These are phyloP conservation scores for Catocala sponsa DNA, from an alignment of 2,888 invertebrate genomes.

Conservation along the genomic window DNA sequence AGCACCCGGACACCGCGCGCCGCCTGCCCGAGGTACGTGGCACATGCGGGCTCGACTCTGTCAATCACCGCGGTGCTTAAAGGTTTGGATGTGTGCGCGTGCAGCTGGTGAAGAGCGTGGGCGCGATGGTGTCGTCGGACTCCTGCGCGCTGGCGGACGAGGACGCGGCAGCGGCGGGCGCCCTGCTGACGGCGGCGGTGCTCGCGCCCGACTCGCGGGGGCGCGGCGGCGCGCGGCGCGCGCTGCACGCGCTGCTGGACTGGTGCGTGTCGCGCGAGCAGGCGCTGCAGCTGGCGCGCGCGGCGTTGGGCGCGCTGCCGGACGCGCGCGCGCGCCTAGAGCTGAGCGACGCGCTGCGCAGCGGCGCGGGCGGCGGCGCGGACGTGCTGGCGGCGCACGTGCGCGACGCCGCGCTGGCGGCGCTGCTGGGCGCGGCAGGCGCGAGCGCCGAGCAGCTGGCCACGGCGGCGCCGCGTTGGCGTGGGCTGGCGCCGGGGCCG, in stretches of 20 bases:
- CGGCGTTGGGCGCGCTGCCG: constrained; percentile 25
- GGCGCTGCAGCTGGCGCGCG: constrained; percentile 19
- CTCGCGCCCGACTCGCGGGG: constrained; percentile 26
- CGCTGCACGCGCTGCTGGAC: constrained; percentile 39
- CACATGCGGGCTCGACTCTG: too few relatives aligned
- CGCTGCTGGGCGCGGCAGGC: constrained; percentile 23
- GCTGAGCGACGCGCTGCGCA: constrained; percentile 47
- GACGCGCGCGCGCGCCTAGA: constrained; percentile 28
- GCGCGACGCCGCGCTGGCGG: constrained; percentile 25
- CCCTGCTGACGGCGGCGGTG: constrained; percentile 31
- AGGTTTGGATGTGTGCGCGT: too few relatives aligned
- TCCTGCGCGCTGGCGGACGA: constrained; percentile 26
- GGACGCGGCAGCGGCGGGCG: constrained; percentile 27
- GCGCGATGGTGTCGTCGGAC: constrained; percentile 14
- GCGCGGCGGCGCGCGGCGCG: constrained; percentile 25
- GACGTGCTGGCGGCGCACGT: constrained; percentile 28
- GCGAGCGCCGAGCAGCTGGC: not conserved
- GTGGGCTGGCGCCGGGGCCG: constrained; percentile 16
- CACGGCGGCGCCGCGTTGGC: constrained; percentile 25
- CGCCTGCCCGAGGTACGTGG: constrained; percentile 10
- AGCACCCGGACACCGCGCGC: constrained; percentile 23
- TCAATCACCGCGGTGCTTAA: too few relatives aligned
- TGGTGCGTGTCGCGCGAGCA: constrained; percentile 16
- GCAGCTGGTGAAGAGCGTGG: constrained; percentile 4
- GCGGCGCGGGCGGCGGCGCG: constrained; percentile 27